Base-by-base conservation (phyloP, 2,888 invertebrate species). In the Zygogramma bicolorata region DNA sequence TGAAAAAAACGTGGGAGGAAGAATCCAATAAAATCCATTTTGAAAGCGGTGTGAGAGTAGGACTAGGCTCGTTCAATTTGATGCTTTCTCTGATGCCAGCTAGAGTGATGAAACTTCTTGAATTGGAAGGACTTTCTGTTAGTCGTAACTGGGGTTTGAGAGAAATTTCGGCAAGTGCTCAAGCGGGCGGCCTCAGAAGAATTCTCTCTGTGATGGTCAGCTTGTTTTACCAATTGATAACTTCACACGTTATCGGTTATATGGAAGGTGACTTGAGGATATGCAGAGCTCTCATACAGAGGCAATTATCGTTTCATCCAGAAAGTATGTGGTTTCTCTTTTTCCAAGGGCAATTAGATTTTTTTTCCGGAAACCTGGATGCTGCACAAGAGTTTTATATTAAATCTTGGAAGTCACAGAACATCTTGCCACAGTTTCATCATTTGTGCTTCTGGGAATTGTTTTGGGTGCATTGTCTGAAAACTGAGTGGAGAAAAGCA, bases 381-480 rank as follows among this genome's bases (percentile, higher is more conserved):
- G 89, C 90, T 29, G 93, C 95, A 13, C 90, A 94, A 42, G 85
- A 87, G n/a, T 95, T 93, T 88, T 97, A 97, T 88, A 92, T 91
- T 73, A 91, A 90, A 78, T 95, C 96, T 0, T 93, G 96, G 88
- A 90, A 92, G 75, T 94, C 94, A 1, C 97, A 97, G 84, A 88
- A 91, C 72, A 89, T 94, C 58, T 97, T 97, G 96, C 92, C 92
- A 0, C 97, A 97, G 86, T 96, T 98, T 85, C 96, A 96, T 84
- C 96, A 97, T 84, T 87, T 97, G 3, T 97, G 97, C 86, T 97
- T 92, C 85, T 98, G 98, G 98, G 98, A 98, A 85, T 89, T 97
- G 31, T 91, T 97, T 90, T 97, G 97, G 97, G 92, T 95, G 0
- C 92, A 95, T 83, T 92, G 94, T 77, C 86, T 93, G 57, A 89